Base-by-base conservation (phyloP, 2,888 invertebrate genomes). In the Barypeithes pellucidus region DNA sequence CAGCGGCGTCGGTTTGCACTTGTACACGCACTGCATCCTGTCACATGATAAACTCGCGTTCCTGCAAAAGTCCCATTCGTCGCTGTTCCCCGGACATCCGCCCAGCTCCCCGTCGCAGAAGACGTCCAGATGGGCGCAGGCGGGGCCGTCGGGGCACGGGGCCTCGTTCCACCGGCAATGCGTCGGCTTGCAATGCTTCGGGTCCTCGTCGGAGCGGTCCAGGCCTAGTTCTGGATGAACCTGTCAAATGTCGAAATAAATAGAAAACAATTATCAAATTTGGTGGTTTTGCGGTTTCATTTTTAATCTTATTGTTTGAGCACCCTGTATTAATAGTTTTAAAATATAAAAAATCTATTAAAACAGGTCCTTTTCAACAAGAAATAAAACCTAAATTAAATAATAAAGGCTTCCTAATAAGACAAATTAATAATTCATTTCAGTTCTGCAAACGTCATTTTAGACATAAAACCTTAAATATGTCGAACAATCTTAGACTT, bases 21-120 rank as follows among this genome's bases (percentile, higher is more conserved):
- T 91, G 84, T 89, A 88, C n/a, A 65, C 75, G 74, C 86, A 86
- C 63, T 83, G 82, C 60, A 81, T 76, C n/a, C 75, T 79, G 36
- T 82, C 79, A 75, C 86, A 86, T 59, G 82, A 80, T 5, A 67
- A 52, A 0, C 82, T 80, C 12, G 70, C 73, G 41, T 84, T 89
- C 86, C 89, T 86, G 84, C 93, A 93, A 83, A 91, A 89, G 79
- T 89, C 88, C 86, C 91, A 92, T 86, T 94, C 94, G 85, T 94
- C 94, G 79, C 90, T 90, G 78, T 88, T 89, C 84, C 93, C 91
- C 54, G 88, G 87, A 84, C 94, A 94, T 85, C 94, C 90, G 11
- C 87, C 83, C 45, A 75, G 22, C n/a, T 80, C 83, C n/a, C 88
- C 88, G 86, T 94, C 91, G 86, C 95, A 95, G 84, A 94, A 91